Conservation (phyloP, 2,797 vertebrate genomes). For the Lutra lutra region DNA sequence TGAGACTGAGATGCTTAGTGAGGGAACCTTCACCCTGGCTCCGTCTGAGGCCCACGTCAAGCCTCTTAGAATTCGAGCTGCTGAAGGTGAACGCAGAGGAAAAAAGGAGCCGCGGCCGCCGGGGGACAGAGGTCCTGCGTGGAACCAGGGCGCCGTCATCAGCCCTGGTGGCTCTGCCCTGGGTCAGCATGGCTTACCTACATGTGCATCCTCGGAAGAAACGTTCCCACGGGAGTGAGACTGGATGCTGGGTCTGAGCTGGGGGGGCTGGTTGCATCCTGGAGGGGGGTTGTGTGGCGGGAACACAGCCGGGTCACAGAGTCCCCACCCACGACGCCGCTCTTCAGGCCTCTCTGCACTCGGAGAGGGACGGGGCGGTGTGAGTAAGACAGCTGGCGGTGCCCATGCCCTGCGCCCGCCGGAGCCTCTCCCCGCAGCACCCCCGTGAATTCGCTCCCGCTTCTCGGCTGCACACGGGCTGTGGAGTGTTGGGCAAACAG, state of each 20-base stretch:
- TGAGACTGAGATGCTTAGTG: fast-evolving
- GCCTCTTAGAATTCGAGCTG: too few relatives aligned
- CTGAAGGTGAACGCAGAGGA: background rate
- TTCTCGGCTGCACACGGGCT: background rate
- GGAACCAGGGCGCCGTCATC: fast-evolving
- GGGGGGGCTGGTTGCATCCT: background rate
- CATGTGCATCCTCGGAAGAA: background rate
- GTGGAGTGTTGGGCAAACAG: background rate
- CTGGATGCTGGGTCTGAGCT: background rate
- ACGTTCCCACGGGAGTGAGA: background rate
- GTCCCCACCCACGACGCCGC: background rate
- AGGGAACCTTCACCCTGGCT: too few relatives aligned
- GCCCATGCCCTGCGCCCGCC: background rate
- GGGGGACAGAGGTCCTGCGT: background rate
- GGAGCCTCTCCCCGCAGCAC: background rate
- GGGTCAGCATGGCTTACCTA: background rate
- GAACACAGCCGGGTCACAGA: background rate
- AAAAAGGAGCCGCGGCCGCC: background rate
- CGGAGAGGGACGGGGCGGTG: background rate
- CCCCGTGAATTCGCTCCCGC: background rate
- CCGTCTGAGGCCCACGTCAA: too few relatives aligned
- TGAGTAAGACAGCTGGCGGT: background rate
- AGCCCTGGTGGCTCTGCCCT: background rate
- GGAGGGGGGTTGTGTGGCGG: too few relatives aligned
- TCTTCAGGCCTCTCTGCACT: background rate